Base-by-base conservation (phyloP, 2,113 vertebrate genomes). In the Boulengeromyrus knoepffleri region DNA sequence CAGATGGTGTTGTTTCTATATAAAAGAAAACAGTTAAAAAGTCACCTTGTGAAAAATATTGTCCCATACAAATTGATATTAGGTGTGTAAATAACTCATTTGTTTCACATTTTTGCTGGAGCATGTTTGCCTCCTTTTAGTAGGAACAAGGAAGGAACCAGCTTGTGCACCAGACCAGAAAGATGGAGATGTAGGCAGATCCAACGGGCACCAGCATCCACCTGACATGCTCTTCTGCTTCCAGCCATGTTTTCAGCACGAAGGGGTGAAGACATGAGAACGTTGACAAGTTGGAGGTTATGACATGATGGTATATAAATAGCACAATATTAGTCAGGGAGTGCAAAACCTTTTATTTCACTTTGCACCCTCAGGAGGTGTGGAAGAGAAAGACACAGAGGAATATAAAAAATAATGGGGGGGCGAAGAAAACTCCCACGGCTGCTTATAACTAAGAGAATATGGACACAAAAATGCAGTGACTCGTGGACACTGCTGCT, bases 1-100 rank as follows among this genome's bases (percentile, higher is more conserved):
- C 97, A 97, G 97, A 97, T 97, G 97, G 96, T 95, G 96, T 94
- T 89, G 95, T 95, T 96, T 95, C 17, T 39, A 52, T 47, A 85
- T 27, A 83, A 27, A 85, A 19, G 39, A 85, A 58, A 85, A 58
- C 74, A 24, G 10, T 53, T 58, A 53, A 86, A 39, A 88, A 58
- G 52, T 88, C 31, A 19, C n/a, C 31, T 12, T 56, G 31, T 42
- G 8, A 88, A 39, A 88, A 19, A 19, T 36, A 56, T 36, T 13
- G 1, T 49, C 53, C 27, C 50, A 10, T 15, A 87, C n/a, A 6
- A 10, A 19, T 87, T 53, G 1, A 36, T 36, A 53, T 53, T 27
- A 53, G 27, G 21, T 87, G 5, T 53, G 49, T 87, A 21, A 87
- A 50, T 53, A 19, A 31, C n/a, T 36, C 2, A 21, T 24, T 27